Conservation (phyloP, 2,113 vertebrate genomes). For the Gopherus flavomarginatus region DNA sequence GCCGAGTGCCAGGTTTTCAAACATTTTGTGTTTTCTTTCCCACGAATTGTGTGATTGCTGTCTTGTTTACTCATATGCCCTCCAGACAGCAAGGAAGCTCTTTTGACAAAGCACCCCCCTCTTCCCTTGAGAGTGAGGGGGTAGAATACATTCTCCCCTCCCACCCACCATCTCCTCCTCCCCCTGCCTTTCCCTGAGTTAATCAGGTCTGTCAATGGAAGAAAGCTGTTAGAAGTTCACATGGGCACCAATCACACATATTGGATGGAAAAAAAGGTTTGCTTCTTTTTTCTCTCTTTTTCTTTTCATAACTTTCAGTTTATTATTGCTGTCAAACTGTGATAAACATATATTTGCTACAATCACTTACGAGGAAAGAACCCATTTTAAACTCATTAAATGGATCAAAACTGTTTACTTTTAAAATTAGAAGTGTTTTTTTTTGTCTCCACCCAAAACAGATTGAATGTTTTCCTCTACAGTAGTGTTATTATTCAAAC, state of each 20-base stretch:
- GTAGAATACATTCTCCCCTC: neutral
- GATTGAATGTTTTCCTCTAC: neutral
- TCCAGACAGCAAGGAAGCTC: conserved; percentile 25
- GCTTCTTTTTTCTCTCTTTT: neutral
- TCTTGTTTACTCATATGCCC: conserved; percentile 55
- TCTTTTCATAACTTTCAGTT: conserved; percentile 24
- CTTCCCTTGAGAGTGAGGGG: fast-evolving
- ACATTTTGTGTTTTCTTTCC: conserved; percentile 67
- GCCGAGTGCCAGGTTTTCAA: conserved; percentile 4
- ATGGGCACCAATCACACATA: neutral
- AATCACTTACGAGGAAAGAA: conserved; percentile 40
- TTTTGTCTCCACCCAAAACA: neutral
- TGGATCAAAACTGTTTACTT: conserved; percentile 24
- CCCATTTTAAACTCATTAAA: conserved; percentile 43
- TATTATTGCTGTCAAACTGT: conserved; percentile 53
- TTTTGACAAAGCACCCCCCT: neutral
- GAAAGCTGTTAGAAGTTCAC: neutral
- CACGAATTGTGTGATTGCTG: conserved; percentile 20
- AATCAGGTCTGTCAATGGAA: neutral
- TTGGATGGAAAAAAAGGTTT: neutral
- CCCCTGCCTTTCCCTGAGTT: neutral
- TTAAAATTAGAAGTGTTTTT: conserved; percentile 8
- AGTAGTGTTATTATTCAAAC: conserved; percentile 6
- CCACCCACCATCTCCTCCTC: neutral
- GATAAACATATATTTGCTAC: conserved; percentile 48